Percentiles rank a stretch among this genome's conserved stretches.
Conservation (phyloP, 2,888 invertebrate species). For the Agrotis exclamationis region DNA sequence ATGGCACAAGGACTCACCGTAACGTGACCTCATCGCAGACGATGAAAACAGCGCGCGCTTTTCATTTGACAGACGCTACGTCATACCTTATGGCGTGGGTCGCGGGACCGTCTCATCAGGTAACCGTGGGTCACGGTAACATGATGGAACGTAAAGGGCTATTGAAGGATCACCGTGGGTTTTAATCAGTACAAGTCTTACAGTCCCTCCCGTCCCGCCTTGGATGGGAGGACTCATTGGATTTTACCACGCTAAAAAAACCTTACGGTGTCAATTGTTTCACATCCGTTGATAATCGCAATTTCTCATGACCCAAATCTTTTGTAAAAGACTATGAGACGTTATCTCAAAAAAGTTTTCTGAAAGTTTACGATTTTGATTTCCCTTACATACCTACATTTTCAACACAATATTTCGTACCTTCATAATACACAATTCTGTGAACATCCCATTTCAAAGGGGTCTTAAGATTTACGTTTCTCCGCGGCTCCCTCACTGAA, state of each 20-base stretch:
- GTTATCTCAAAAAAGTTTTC: background rate
- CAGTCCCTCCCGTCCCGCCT: too few relatives aligned
- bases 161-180: too few relatives aligned
- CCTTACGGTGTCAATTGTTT: background rate
- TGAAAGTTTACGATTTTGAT: background rate
- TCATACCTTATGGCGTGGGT: too few relatives aligned
- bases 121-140: too few relatives aligned
- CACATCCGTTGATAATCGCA: background rate
- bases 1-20: background rate
- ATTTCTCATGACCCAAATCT: background rate
- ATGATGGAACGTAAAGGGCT: too few relatives aligned
- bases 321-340: too few relatives aligned
- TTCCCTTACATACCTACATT: background rate
- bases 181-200: too few relatives aligned
- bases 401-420: background rate
- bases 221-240: too few relatives aligned
- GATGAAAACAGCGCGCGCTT: background rate
- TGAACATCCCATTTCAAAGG: slow-evolving; percentile 11
- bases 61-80: background rate
- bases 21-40: background rate
- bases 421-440: slow-evolving; percentile 9
- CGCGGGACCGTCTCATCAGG: too few relatives aligned
- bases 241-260: too few relatives aligned
- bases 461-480: slow-evolving; percentile 24
- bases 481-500: slow-evolving; percentile 1